Conservation (phyloP, 1,140 invertebrate genomes). For the Papilio dardanus region DNA sequence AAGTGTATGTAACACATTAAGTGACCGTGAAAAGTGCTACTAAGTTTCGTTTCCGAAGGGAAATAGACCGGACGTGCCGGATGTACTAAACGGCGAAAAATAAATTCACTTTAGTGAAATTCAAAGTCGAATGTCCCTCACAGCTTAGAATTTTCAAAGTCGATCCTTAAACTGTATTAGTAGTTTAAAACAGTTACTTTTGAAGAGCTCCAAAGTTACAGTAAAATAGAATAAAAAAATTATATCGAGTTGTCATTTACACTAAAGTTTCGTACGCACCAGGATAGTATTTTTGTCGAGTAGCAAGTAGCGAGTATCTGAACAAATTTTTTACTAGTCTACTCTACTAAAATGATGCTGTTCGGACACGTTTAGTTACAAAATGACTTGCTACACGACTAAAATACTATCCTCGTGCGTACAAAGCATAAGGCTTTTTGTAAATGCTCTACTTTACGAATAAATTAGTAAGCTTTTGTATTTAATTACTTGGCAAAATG, state of each 20-base stretch:
- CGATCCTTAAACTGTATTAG: background rate
- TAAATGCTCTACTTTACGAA: background rate
- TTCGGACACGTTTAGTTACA: too few species aligned
- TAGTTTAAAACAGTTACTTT: background rate
- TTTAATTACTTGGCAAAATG: background rate
- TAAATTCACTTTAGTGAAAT: slow-evolving; percentile 7
- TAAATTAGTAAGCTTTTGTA: background rate
- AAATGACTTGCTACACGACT: too few species aligned
- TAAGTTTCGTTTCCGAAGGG: background rate
- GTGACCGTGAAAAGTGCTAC: background rate
- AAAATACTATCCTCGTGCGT: too few species aligned
- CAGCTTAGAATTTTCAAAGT: background rate
- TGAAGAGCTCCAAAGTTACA: background rate
- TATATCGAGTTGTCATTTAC: background rate
- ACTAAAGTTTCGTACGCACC: too few species aligned
- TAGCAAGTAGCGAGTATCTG: too few species aligned
- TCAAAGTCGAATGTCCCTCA: background rate
- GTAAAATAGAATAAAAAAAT: background rate
- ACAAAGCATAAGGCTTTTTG: too few species aligned
- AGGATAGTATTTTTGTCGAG: too few species aligned
- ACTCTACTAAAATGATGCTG: too few species aligned
- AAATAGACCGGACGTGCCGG: background rate
- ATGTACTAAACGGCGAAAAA: slow-evolving; percentile 10
- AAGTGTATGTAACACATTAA: background rate
- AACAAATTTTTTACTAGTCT: too few species aligned